These are phyloP conservation scores for Ochlodes sylvanus DNA, from an alignment of 2,888 invertebrate genomes.

Conservation along the genomic window DNA sequence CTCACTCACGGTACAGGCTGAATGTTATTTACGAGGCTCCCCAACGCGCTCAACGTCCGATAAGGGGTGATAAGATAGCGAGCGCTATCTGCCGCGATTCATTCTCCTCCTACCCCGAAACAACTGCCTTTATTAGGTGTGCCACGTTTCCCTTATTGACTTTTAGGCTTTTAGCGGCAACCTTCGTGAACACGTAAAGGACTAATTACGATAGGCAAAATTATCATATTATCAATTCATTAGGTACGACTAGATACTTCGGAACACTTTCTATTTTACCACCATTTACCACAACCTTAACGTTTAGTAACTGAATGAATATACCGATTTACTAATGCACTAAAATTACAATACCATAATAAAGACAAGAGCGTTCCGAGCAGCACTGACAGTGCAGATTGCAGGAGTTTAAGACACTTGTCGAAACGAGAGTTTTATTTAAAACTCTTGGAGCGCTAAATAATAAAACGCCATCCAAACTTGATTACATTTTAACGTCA, in stretches of 20 bases:
- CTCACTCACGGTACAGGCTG: not conserved
- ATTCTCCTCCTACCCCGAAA: conserved; percentile 11
- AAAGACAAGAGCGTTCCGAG: too few species aligned
- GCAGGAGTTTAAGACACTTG: not conserved
- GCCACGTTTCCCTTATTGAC: not conserved
- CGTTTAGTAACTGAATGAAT: too few species aligned
- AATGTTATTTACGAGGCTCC: conserved; percentile 28
- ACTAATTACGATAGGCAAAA: too few species aligned
- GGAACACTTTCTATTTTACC: too few species aligned
- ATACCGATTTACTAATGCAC: too few species aligned
- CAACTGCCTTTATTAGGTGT: conserved; percentile 10
- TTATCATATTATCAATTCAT: too few species aligned
- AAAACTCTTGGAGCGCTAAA: not conserved
- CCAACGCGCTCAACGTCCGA: conserved; percentile 30
- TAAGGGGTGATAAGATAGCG: conserved; percentile 28
- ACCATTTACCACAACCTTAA: too few species aligned
- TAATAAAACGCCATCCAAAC: conserved; percentile 2
- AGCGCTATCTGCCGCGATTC: conserved; percentile 28
- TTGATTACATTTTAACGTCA: conserved; percentile 9
- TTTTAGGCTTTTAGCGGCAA: not conserved
- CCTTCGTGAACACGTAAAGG: not conserved
- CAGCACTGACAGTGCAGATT: too few species aligned
- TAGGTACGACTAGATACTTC: too few species aligned
- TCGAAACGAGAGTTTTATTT: not conserved
- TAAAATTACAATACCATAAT: too few species aligned